Conservation (phyloP, 2,113 vertebrate genomes). For the Holacanthus passer region DNA sequence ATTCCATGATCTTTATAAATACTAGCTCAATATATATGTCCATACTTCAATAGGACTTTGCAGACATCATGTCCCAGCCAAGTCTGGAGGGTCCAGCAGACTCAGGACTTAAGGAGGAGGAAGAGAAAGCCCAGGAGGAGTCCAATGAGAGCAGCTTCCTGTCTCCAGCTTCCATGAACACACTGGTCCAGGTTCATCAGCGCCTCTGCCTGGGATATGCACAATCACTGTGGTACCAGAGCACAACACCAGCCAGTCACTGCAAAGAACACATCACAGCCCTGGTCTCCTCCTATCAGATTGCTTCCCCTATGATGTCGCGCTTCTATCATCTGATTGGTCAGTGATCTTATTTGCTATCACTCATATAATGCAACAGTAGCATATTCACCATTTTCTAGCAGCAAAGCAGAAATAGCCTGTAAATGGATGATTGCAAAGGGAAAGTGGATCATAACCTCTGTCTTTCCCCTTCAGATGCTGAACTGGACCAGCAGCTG, state of each 20-base stretch:
- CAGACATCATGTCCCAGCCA: conserved; percentile 88
- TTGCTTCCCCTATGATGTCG: conserved; percentile 89
- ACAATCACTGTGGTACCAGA: conserved; percentile 91
- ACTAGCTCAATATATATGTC: background rate
- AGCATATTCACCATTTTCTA: background rate
- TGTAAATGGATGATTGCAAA: background rate
- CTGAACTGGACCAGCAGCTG: conserved; percentile 89
- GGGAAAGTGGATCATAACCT: background rate
- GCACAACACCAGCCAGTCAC: conserved; percentile 77
- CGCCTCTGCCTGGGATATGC: conserved; percentile 89
- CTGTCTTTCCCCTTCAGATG: conserved; percentile 78
- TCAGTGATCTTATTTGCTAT: conserved; percentile 67
- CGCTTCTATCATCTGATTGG: conserved; percentile 93
- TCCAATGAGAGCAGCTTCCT: conserved; percentile 72
- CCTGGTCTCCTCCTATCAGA: conserved; percentile 94
- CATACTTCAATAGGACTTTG: conserved; percentile 89
- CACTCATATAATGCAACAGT: background rate
- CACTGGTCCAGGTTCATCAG: conserved; percentile 89
- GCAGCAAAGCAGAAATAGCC: background rate
- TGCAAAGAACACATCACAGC: conserved; percentile 87
- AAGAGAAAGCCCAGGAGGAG: conserved; percentile 40
- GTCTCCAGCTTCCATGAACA: conserved; percentile 86
- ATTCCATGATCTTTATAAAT: background rate
- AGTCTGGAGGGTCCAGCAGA: conserved; percentile 88
- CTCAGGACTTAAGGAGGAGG: conserved; percentile 67